Evolutionary conservation across 2,888 invertebrate genomes (phyloP).

Genomic region (Brachypalpus laphriformis): DNA sequence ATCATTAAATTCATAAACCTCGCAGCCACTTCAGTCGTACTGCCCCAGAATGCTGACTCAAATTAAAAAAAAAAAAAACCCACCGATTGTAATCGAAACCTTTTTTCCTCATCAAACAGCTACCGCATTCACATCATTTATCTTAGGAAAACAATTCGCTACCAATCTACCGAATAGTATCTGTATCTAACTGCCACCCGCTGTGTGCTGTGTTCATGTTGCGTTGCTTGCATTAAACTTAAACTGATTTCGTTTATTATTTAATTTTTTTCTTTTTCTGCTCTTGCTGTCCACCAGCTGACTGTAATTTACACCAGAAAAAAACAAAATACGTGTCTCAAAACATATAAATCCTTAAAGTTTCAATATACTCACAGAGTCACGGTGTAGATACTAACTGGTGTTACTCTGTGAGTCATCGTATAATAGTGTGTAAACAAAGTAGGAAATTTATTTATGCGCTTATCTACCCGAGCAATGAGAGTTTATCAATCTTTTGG

Average conservation of each 20-base stretch:
- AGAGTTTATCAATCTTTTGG: constrained; percentile 61
- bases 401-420: constrained; percentile 52
- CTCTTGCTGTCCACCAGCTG: constrained; percentile 15
- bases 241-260: not conserved
- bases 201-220: constrained; percentile 25
- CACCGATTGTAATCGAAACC: constrained; percentile 45
- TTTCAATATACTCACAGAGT: constrained; percentile 35
- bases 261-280: not conserved
- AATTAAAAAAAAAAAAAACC: not conserved
- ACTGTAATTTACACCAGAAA: constrained; percentile 44
- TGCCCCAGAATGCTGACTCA: not conserved
- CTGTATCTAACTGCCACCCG: constrained; percentile 35
- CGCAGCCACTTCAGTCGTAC: too few relatives aligned
- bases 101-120: constrained; percentile 50
- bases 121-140: constrained; percentile 48
- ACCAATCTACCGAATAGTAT: constrained; percentile 18
- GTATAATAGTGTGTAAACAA: constrained; percentile 48
- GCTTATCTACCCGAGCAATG: constrained; percentile 63
- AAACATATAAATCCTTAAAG: constrained; percentile 43
- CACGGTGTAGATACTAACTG: not conserved
- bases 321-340: constrained; percentile 2
- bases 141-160: constrained; percentile 41
- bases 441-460: constrained; percentile 57
- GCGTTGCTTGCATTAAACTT: constrained; percentile 24
- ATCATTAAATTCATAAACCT: too few relatives aligned